These are phyloP conservation scores for Folsomia manolachei DNA, from an alignment of 2,888 invertebrate species.

Conservation along the genomic window DNA sequence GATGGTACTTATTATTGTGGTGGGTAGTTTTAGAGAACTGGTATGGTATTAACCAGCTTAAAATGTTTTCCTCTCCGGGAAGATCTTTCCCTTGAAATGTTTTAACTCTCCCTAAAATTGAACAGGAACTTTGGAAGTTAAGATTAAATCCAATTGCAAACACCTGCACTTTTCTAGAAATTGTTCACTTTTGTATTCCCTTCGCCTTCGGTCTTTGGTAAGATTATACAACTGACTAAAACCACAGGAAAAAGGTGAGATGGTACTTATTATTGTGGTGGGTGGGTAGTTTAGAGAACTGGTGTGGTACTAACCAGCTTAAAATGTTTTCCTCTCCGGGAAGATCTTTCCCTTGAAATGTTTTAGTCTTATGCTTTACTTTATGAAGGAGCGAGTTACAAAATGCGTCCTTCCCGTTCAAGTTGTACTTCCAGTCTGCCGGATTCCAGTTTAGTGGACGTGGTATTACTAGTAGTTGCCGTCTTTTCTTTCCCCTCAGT, in stretches of 20 bases:
- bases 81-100: not conserved
- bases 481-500: slow-evolving; percentile 14
- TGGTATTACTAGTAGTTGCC: not conserved
- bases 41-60: not conserved
- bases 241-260: not conserved
- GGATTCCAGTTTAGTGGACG: no score
- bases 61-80: not conserved
- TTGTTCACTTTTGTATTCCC: slow-evolving; percentile 22
- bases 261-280: slow-evolving; percentile 3
- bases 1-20: slow-evolving; percentile 1
- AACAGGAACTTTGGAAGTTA: slow-evolving; percentile 44
- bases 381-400: not conserved
- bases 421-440: slow-evolving; percentile 19
- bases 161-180: slow-evolving; percentile 41
- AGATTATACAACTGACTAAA: not conserved
- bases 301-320: not conserved
- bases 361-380: not conserved
- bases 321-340: not conserved
- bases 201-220: slow-evolving; percentile 15
- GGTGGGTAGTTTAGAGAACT: not conserved
- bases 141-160: slow-evolving; percentile 40
- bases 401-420: slow-evolving; percentile 3
- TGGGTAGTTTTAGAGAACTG: not conserved
- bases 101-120: not conserved
- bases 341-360: not conserved